Percentiles rank a stretch among this genome's conserved stretches.
Conservation (phyloP, 2,888 invertebrate species). For the Pristionchus entomophagus region DNA sequence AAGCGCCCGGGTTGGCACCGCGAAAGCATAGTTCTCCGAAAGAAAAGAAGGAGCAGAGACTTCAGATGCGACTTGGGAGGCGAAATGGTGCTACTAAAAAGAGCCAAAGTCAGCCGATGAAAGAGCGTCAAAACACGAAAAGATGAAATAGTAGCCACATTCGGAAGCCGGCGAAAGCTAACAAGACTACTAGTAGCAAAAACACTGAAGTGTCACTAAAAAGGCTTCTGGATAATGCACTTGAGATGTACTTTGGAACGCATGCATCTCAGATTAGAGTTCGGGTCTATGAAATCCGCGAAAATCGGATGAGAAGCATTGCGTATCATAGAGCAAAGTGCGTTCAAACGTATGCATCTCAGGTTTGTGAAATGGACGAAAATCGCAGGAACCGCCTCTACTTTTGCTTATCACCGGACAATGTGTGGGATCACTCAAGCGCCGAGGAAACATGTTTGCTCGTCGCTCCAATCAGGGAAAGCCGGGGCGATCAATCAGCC, state of each 20-base stretch:
- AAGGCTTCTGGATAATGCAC: no score
- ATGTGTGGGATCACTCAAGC: neutral
- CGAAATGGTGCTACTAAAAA: neutral
- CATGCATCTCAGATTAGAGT: no score
- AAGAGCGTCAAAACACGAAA: neutral
- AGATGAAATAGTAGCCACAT: constrained; percentile 11
- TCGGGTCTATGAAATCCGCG: no score
- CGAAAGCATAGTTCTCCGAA: neutral
- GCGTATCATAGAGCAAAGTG: no score
- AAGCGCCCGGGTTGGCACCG: neutral
- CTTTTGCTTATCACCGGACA: neutral
- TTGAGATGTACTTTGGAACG: no score
- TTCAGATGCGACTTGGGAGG: neutral
- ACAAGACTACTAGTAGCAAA: neutral
- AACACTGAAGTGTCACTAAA: no score
- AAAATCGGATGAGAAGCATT: no score
- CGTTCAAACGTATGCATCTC: no score
- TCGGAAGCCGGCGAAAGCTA: neutral
- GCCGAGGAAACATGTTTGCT: constrained; percentile 19
- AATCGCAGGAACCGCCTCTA: neutral
- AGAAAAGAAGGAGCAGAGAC: neutral
- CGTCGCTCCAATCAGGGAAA: constrained; percentile 15
- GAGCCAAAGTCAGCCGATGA: neutral
- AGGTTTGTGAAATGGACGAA: no score
- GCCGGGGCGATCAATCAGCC: neutral